Evolutionary conservation across 2,113 vertebrate species (phyloP).

Genomic region (Cyphomyrus discorhynchus): DNA sequence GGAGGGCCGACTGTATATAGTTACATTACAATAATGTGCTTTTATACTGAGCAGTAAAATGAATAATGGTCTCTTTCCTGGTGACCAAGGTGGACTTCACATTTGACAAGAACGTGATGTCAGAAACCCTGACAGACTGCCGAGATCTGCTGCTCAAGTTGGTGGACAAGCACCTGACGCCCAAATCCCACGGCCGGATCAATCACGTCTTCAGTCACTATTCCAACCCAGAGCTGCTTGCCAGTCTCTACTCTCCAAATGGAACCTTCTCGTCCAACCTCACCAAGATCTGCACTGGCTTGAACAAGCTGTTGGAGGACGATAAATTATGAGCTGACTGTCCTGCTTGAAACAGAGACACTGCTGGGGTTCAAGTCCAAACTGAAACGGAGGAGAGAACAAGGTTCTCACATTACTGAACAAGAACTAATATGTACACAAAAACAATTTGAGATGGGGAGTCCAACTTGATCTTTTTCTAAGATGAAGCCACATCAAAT

Average conservation of each 20-base stretch:
- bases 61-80: background rate
- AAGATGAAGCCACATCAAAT: background rate
- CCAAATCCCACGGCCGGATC: constrained; percentile 80
- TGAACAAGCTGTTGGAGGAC: constrained; percentile 76
- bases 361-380: background rate
- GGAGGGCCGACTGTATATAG: background rate
- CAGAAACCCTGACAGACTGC: constrained; percentile 59
- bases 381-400: background rate
- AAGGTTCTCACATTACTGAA: background rate
- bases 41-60: background rate
- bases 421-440: background rate
- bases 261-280: constrained; percentile 60
- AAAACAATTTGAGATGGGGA: background rate
- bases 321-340: constrained; percentile 66
- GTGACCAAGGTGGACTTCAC: constrained; percentile 73
- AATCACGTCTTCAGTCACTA: constrained; percentile 82
- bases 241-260: constrained; percentile 65
- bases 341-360: background rate
- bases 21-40: background rate
- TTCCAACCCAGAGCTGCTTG: constrained; percentile 65
- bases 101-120: constrained; percentile 71
- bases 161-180: constrained; percentile 73
- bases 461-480: background rate
- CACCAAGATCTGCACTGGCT: constrained; percentile 70
- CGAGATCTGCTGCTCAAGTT: constrained; percentile 71